Evolutionary conservation across 2,797 vertebrate genomes (phyloP).

Genomic region (Spinibarbus caldwelli): DNA sequence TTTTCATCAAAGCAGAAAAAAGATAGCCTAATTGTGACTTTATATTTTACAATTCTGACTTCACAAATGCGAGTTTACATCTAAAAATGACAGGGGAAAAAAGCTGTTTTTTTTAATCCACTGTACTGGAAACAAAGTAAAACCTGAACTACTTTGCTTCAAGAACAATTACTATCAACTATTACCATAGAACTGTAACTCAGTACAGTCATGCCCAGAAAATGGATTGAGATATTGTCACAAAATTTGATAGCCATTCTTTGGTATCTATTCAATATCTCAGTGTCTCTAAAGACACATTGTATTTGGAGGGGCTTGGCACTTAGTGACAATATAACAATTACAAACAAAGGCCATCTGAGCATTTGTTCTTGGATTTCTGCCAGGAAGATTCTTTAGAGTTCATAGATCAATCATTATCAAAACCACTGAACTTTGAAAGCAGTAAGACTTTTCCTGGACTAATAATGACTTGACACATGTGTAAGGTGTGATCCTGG

Average conservation of each 20-base stretch:
- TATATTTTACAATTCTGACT: no score
- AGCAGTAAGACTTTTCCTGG: neutral
- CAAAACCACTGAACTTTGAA: conserved; percentile 12
- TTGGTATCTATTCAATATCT: neutral
- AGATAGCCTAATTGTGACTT: no score
- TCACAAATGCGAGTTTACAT: no score
- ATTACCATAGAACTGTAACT: neutral
- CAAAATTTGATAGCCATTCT: neutral
- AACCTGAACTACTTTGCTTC: neutral
- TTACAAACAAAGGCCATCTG: neutral
- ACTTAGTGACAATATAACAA: neutral
- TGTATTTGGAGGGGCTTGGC: neutral
- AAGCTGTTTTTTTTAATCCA: no score
- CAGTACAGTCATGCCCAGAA: neutral
- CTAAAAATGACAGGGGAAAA: no score
- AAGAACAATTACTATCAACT: neutral
- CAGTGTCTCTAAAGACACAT: neutral
- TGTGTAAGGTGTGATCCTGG: neutral
- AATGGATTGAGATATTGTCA: neutral
- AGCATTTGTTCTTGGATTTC: neutral
- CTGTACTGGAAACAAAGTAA: no score
- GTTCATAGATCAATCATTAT: conserved; percentile 12
- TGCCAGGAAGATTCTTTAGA: neutral
- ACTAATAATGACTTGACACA: conserved; percentile 10
- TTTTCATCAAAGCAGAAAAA: no score